Evolutionary conservation across 1,140 invertebrate genomes (phyloP).

Genomic region (Ips nitidus): DNA sequence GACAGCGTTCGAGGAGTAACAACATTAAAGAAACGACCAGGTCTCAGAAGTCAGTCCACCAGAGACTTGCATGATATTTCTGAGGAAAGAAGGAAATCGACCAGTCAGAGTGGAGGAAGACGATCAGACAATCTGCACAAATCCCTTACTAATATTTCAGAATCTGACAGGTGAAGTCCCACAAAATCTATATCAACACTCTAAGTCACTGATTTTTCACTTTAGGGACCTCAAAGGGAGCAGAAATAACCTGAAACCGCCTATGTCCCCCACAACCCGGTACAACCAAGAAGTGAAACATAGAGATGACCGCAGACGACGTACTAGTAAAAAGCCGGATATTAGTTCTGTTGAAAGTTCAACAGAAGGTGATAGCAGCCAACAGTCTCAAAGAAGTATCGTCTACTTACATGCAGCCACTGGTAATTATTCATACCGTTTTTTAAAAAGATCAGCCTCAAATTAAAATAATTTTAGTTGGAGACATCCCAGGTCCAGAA

Average conservation of each 20-base stretch:
- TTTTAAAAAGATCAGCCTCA: background rate
- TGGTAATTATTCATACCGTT: slow-evolving; percentile 52
- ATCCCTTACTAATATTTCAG: slow-evolving; percentile 46
- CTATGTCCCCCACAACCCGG: slow-evolving; percentile 43
- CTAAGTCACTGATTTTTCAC: background rate
- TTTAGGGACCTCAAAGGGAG: slow-evolving; percentile 13
- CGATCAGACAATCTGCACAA: slow-evolving; percentile 35
- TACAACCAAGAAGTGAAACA: slow-evolving; percentile 31
- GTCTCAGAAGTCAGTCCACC: slow-evolving; percentile 44
- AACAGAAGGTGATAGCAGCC: slow-evolving; percentile 77
- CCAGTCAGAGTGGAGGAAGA: slow-evolving; percentile 2
- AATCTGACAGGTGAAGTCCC: slow-evolving; percentile 36
- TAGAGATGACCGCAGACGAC: slow-evolving; percentile 35
- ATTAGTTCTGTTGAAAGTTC: slow-evolving; percentile 63
- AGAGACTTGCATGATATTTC: slow-evolving; percentile 61
- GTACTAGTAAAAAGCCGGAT: slow-evolving; percentile 44
- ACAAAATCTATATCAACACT: background rate
- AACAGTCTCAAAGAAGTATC: slow-evolving; percentile 75
- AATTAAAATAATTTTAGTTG: slow-evolving; percentile 37
- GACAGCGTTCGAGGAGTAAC: slow-evolving; percentile 51
- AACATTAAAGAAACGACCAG: slow-evolving; percentile 45
- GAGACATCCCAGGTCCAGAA: slow-evolving; percentile 70
- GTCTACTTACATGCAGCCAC: slow-evolving; percentile 80
- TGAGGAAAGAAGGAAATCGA: slow-evolving; percentile 56
- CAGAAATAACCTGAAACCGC: slow-evolving; percentile 43